Base-by-base conservation (phyloP, 2,888 invertebrate genomes). In the Rhynchonema sp. region DNA sequence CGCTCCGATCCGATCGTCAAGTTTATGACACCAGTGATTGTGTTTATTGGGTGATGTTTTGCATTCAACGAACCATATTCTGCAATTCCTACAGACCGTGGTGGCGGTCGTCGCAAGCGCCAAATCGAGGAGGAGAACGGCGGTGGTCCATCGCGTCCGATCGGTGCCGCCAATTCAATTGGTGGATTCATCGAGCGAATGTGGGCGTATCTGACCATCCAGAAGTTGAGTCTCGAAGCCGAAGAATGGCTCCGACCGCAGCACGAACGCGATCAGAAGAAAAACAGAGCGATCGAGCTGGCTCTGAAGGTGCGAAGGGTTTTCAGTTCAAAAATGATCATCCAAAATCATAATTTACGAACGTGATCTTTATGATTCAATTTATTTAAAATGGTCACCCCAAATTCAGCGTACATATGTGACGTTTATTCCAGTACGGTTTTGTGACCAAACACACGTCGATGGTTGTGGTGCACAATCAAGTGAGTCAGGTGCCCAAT, bases 361-460 rank as follows among this genome's bases (percentile, higher is more conserved):
- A n/a, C n/a, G n/a, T n/a, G n/a, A n/a, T n/a, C n/a, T n/a, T n/a
- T n/a, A n/a, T n/a, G n/a, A n/a, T n/a, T n/a, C n/a, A n/a, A n/a
- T n/a, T n/a, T n/a, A n/a, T n/a, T n/a, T n/a, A n/a, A n/a, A n/a
- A n/a, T n/a, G n/a, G n/a, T n/a, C n/a, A n/a, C n/a, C n/a, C n/a
- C 38, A 38, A 38, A 38, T 38, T 17, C 38, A 13, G 6, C 6
- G 38, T 6, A 38, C 17, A 13, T 38, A 38, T 38, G 17, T 38
- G 17, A 38, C 38, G n/a, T n/a, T n/a, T n/a, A 62, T 70, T 70
- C 57, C 72, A 81, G 81, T 83, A 83, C 66, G 77, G 78, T 52
- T 83, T 84, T 69, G 83, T 84, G n/a, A 83, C 83, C 0, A 80
- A 82, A 3, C 75, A 83, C 57, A 83, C 82, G 2, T 83, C 83